Evolutionary conservation across 92 coral and sea anemone genomes (phyloP).

Genomic region (Palythoa heliodiscus): DNA sequence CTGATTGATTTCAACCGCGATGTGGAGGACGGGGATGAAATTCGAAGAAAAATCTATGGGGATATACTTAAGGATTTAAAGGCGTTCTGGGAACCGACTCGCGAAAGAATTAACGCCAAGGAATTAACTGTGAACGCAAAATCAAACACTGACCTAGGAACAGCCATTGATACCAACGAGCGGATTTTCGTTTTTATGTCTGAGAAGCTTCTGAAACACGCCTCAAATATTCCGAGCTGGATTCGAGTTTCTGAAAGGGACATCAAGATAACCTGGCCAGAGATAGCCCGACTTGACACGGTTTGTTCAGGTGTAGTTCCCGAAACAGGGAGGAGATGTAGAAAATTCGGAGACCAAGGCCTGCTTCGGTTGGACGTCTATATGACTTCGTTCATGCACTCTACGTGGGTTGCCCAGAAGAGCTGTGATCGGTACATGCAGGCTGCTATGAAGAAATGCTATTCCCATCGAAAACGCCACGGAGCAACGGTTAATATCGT

Average conservation of each 20-base stretch:
- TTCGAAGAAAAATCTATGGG: constrained; percentile 39
- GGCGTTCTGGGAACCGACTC: constrained; percentile 56
- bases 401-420: constrained; percentile 14
- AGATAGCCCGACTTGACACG: constrained; percentile 24
- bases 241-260: constrained; percentile 22
- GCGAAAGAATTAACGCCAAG: background rate
- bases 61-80: constrained; percentile 42
- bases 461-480: background rate
- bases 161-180: constrained; percentile 51
- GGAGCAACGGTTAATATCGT: constrained; percentile 58
- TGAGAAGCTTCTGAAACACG: constrained; percentile 20
- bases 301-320: constrained; percentile 45
- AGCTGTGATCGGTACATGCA: constrained; percentile 13
- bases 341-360: constrained; percentile 1
- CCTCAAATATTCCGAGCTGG: constrained; percentile 25
- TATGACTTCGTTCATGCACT: background rate
- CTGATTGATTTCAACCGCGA: constrained; percentile 63
- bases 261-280: constrained; percentile 59
- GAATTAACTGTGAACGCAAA: constrained; percentile 44
- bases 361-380: constrained; percentile 29
- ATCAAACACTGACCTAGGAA: constrained; percentile 49
- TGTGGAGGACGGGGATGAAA: constrained; percentile 16
- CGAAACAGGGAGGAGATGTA: constrained; percentile 37
- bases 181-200: constrained; percentile 61
- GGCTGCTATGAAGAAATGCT: constrained; percentile 36